Evolutionary conservation across 1,140 invertebrate species (phyloP).

Genomic region (Pseudomyrmex sp.): DNA sequence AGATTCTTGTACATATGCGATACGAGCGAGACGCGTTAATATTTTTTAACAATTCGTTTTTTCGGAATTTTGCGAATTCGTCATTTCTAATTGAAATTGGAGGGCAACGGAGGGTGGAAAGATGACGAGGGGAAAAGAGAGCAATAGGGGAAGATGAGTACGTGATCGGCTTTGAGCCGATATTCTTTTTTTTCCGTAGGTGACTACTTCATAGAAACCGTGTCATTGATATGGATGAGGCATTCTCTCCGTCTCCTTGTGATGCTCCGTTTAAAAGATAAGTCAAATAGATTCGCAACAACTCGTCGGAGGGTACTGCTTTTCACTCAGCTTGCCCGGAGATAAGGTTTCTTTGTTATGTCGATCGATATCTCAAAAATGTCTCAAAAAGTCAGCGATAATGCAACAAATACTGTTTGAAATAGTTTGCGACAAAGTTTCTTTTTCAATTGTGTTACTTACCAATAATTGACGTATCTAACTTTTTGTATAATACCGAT

Average conservation of each 20-base stretch:
- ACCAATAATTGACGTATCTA: too few relatives aligned
- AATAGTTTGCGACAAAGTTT: background rate
- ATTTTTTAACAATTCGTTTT: background rate
- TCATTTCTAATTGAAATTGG: slow-evolving; percentile 55
- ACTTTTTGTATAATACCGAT: too few relatives aligned
- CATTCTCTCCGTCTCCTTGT: slow-evolving; percentile 54
- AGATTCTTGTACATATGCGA: too few relatives aligned
- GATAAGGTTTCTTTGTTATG: slow-evolving; percentile 43
- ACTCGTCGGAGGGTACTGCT: slow-evolving; percentile 49
- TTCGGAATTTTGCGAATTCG: slow-evolving; percentile 15
- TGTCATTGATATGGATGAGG: slow-evolving; percentile 71
- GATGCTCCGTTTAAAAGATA: slow-evolving; percentile 69
- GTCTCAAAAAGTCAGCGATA: slow-evolving; percentile 14
- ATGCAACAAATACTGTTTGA: slow-evolving; percentile 12
- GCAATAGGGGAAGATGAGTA: slow-evolving; percentile 52
- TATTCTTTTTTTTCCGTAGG: slow-evolving; percentile 47
- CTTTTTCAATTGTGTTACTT: background rate
- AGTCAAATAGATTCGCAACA: slow-evolving; percentile 69
- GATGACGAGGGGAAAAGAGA: slow-evolving; percentile 31
- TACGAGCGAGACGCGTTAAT: background rate
- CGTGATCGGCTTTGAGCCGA: slow-evolving; percentile 64
- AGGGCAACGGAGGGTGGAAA: slow-evolving; percentile 43
- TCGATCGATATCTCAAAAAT: slow-evolving; percentile 38
- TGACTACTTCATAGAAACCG: slow-evolving; percentile 29
- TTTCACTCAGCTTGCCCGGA: slow-evolving; percentile 22